phyloP scores from a whole-genome alignment of 2,797 vertebrate genomes.

The Pseudocheirus occidentalis region DNA sequence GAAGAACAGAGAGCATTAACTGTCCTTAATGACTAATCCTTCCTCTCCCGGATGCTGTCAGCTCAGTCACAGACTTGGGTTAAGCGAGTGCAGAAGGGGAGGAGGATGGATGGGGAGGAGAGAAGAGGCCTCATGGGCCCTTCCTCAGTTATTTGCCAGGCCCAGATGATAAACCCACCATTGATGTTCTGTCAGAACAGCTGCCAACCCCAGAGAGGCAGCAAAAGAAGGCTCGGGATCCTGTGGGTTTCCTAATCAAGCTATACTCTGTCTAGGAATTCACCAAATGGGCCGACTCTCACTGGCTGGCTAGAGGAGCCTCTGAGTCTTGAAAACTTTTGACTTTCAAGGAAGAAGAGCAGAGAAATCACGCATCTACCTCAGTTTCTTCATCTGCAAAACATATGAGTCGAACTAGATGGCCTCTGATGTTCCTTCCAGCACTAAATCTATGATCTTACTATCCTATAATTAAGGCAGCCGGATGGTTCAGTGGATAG shows the following conservation, averaged over 20 bases:
- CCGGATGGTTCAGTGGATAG: neutral
- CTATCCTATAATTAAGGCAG: neutral
- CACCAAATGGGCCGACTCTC: neutral
- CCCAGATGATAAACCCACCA: slow-evolving; percentile 11
- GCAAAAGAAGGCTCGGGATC: neutral
- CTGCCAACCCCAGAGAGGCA: slow-evolving; percentile 11
- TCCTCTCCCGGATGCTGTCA: neutral
- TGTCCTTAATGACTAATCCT: neutral
- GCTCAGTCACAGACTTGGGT: neutral
- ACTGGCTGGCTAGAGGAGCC: neutral
- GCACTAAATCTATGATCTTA: neutral
- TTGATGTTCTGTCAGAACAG: neutral
- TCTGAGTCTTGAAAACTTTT: neutral
- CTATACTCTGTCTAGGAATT: slow-evolving; percentile 39
- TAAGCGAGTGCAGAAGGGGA: neutral
- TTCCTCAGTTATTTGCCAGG: neutral
- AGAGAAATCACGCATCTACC: neutral
- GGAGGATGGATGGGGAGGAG: neutral
- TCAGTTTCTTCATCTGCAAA: neutral
- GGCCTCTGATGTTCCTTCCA: neutral
- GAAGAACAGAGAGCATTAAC: neutral
- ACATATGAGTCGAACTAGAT: neutral
- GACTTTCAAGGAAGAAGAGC: neutral
- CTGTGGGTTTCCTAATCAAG: neutral
- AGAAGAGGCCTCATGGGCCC: neutral